A percentile compares a stretch with the other conserved stretches of the same genome.
Evolutionary conservation across 2,888 invertebrate genomes (phyloP).

Genomic region (Athrips mouffetella): DNA sequence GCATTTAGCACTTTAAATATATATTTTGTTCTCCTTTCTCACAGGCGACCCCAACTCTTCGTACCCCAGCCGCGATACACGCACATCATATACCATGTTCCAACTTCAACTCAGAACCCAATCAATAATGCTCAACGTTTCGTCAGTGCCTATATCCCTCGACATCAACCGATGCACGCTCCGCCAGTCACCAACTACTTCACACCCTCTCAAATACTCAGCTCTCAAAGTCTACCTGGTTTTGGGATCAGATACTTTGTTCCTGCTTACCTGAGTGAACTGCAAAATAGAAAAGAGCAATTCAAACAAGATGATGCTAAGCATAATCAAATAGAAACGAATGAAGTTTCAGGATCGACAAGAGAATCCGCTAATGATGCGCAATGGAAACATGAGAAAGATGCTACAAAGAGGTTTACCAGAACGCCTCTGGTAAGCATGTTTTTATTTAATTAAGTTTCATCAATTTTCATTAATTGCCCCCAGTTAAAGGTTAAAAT

Average conservation of each 20-base stretch:
- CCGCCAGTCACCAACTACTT: slow-evolving; percentile 42
- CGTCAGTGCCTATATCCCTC: slow-evolving; percentile 61
- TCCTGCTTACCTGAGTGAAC: slow-evolving; percentile 45
- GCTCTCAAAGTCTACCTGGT: slow-evolving; percentile 63
- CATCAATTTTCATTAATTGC: not conserved
- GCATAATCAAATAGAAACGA: slow-evolving; percentile 55
- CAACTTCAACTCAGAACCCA: slow-evolving; percentile 35
- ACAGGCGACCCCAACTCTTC: slow-evolving; percentile 65
- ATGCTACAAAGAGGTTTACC: slow-evolving; percentile 45
- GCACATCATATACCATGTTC: slow-evolving; percentile 48
- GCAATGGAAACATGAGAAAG: slow-evolving; percentile 67
- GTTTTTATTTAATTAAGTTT: not conserved
- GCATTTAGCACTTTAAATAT: not conserved
- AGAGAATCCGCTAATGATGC: slow-evolving; percentile 49
- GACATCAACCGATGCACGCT: slow-evolving; percentile 35
- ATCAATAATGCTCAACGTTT: slow-evolving; percentile 62
- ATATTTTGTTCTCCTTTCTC: slow-evolving; percentile 13
- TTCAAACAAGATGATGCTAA: slow-evolving; percentile 55
- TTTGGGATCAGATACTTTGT: slow-evolving; percentile 63
- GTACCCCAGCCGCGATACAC: slow-evolving; percentile 65
- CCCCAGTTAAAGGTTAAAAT: too few relatives aligned
- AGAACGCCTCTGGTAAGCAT: slow-evolving; percentile 53
- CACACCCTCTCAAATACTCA: slow-evolving; percentile 51
- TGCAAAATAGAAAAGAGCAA: slow-evolving; percentile 34
- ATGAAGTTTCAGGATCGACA: slow-evolving; percentile 41